Conservation (phyloP, 2,113 vertebrate genomes). For the Myocastor coypus region DNA sequence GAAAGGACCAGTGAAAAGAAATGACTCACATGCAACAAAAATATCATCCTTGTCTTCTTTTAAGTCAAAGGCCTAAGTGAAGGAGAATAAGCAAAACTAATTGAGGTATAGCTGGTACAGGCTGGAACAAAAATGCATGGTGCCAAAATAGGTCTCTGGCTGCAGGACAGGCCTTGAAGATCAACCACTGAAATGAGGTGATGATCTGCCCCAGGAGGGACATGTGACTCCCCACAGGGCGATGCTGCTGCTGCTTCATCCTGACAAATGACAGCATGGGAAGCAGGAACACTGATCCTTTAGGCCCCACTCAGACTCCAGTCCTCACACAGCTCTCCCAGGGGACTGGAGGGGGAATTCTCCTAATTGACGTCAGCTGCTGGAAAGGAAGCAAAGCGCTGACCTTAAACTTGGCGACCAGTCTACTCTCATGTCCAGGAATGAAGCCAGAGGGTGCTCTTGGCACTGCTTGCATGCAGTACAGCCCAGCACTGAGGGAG, state of each 20-base stretch:
- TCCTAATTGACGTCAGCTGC: constrained; percentile 81
- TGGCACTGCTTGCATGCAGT: constrained; percentile 74
- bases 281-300: constrained; percentile 69
- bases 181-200: constrained; percentile 26
- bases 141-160: constrained; percentile 61
- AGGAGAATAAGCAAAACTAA: not conserved
- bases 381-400: constrained; percentile 72
- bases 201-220: constrained; percentile 62
- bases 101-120: not conserved
- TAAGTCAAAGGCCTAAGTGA: not conserved
- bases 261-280: constrained; percentile 56
- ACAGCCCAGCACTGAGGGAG: constrained; percentile 64
- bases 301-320: constrained; percentile 52
- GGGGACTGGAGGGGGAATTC: constrained; percentile 75
- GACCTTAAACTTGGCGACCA: constrained; percentile 81
- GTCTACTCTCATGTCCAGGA: constrained; percentile 78
- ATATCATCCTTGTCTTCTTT: not conserved
- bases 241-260: not conserved
- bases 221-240: constrained; percentile 55
- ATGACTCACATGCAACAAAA: not conserved
- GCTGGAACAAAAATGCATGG: not conserved
- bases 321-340: constrained; percentile 60
- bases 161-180: constrained; percentile 29
- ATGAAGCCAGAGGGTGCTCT: constrained; percentile 80
- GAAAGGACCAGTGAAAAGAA: not conserved